Evolutionary conservation across 2,888 invertebrate genomes (phyloP), one percentile per base, ranked within the genome.

Genomic region (Drosophila subsilvestris): DNA sequence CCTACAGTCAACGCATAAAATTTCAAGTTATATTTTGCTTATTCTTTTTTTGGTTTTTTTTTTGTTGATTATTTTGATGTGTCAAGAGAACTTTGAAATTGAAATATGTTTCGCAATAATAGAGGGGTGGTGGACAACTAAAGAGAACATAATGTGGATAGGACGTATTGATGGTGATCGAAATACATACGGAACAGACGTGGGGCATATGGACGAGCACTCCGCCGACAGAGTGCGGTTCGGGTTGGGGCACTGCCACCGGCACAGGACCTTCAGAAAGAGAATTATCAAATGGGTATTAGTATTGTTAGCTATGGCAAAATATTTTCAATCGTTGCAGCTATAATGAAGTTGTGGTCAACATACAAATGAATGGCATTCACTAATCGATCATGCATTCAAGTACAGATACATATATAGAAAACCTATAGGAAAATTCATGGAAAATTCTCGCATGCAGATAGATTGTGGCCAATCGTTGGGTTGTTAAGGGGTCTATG

Each of bases 121-220:
- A 48, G 65, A 61, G 70, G 37, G 14, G 6, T 5, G 12, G 5
- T 5, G 32, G 66, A 71, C 54, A 78, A 85, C 78, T 75, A 79
- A 86, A 71, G 73, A 71, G 73, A 78, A 75, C 71, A 55, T 73
- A 78, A 76, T 53, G 75, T 63, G 43, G 47, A 56, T 61, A 56
- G 56, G 49, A 56, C 47, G 44, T 20, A 61, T 61, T 68, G 63
- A 37, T 68, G 74, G 70, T 62, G 58, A 59, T 70, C 63, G 45
- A 68, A 83, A 88, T 90, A 91, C 92, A 92, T 92, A 92, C 94
- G 93, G 94, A 94, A 95, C 96, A 93, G 93, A 97, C 97, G 94
- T 97, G 97, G 79, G 97, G 97, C 97, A 97, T 97, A 91, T 97
- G 97, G 80, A 97, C 97, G 88, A 98, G 94, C 75, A 97, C 97